Base-by-base conservation (phyloP, 2,797 vertebrate species). In the Toxotes lorentzi region DNA sequence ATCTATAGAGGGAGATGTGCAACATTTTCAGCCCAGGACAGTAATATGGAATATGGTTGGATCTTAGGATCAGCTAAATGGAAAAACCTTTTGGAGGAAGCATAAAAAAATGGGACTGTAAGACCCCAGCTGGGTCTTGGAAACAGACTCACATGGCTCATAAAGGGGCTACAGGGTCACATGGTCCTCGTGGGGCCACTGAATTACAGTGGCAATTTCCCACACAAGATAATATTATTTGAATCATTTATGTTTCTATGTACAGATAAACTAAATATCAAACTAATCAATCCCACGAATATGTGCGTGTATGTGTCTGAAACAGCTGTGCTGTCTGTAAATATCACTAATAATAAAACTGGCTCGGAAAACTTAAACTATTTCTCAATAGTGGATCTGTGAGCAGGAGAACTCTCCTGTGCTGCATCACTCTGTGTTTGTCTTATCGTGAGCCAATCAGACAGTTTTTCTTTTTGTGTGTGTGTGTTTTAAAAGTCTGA, bases 311-410 rank as follows among this genome's bases (percentile, higher is more conserved):
- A 7, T 85, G 62, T 83, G 69, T 86, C 80, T 77, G 34, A 89
- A 91, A 91, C 94, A 95, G 95, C 94, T 94, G 94, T 88, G 93
- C 93, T 95, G 82, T 95, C 76, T 90, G 84, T 87, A 79, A 90
- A 91, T 83, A 84, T 75, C 85, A 90, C 72, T 84, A 85, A 85
- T 76, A 94, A 93, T 92, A 92, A 91, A 90, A 84, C 63, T 72
- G 70, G 2, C 58, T 76, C 13, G 4, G 62, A 68, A 86, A 77
- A 32, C 5, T 14, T 19, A 1, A 76, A 50, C 9, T 4, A 23
- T 45, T 50, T 67, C 63, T 78, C 35, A 21, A 14, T 0, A 27
- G 68, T 65, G 45, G 70, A 48, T 74, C 23, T 77, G 65, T 71
- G 23, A 65, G 69, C 12, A n/a, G 12, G 21, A 32, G 7, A 73